phyloP scores from a whole-genome alignment of 2,113 vertebrate genomes.

The Capra hircus region DNA sequence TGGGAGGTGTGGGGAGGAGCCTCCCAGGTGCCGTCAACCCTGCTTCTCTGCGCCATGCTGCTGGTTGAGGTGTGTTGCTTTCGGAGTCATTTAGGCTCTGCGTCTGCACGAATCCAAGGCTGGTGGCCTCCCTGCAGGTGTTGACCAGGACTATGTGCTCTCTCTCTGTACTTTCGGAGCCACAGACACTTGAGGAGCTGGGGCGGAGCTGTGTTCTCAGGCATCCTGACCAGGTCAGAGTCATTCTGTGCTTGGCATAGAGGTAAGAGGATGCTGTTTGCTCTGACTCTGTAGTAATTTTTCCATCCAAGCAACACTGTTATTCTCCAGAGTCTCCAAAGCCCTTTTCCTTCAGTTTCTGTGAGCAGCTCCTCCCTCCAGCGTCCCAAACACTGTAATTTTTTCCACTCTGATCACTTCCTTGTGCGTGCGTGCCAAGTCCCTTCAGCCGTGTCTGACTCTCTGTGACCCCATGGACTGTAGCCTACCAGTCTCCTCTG shows the following conservation, averaged over 20 bases:
- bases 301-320: not conserved
- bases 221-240: not conserved
- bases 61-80: not conserved
- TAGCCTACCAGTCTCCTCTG: not conserved
- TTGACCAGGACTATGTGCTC: not conserved
- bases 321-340: not conserved
- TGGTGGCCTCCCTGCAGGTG: not conserved
- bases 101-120: not conserved
- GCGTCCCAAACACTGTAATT: not conserved
- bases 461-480: not conserved
- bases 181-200: not conserved
- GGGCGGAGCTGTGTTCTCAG: not conserved
- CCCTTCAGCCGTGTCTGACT: not conserved
- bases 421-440: not conserved
- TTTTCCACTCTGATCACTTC: not conserved
- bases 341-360: not conserved
- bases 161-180: not conserved
- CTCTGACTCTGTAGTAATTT: not conserved
- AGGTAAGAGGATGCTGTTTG: not conserved
- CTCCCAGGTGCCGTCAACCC: not conserved
- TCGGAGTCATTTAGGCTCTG: not conserved
- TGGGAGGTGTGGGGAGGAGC: not conserved
- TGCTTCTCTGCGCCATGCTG: rapidly evolving
- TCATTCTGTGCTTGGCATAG: not conserved
- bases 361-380: not conserved